A percentile compares a stretch with the other conserved stretches of the same genome.
Evolutionary conservation across 30 jellyfish, hydroid and myxozoan species (phyloP).

Genomic region (Aurelia coerulea): DNA sequence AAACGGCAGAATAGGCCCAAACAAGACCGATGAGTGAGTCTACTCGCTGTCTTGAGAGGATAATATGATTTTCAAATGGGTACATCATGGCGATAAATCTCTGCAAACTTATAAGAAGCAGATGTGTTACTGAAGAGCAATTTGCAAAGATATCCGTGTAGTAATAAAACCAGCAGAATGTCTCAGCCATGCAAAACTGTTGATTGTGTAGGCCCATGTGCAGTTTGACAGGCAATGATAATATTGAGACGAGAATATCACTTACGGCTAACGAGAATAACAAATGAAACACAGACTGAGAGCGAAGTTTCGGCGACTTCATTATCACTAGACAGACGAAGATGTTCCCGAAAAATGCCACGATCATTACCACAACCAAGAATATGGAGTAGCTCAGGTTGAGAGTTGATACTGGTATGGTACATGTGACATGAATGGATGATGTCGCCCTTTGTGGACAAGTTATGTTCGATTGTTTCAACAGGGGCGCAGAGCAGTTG

Average conservation of each 20-base stretch:
- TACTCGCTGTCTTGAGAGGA: constrained; percentile 45
- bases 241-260: constrained; percentile 61
- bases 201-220: constrained; percentile 65
- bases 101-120: constrained; percentile 62
- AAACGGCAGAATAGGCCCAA: constrained; percentile 71
- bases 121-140: constrained; percentile 84
- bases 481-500: background rate
- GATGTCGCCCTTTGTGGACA: background rate
- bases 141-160: constrained; percentile 69
- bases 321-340: constrained; percentile 64
- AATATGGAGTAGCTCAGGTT: constrained; percentile 42
- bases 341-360: constrained; percentile 73
- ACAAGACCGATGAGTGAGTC: constrained; percentile 51
- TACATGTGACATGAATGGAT: background rate
- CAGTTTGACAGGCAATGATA: constrained; percentile 65
- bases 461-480: background rate
- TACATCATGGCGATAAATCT: constrained; percentile 70
- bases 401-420: constrained; percentile 19
- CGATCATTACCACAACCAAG: constrained; percentile 51
- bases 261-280: constrained; percentile 79
- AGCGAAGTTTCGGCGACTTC: constrained; percentile 60
- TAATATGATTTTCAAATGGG: constrained; percentile 58
- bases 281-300: constrained; percentile 63
- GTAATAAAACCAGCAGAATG: constrained; percentile 58
- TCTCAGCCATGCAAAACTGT: constrained; percentile 56